Percentiles rank a stretch among this genome's conserved stretches.
Conservation (phyloP, 2,113 vertebrate species). For the Aramus guarauna region DNA sequence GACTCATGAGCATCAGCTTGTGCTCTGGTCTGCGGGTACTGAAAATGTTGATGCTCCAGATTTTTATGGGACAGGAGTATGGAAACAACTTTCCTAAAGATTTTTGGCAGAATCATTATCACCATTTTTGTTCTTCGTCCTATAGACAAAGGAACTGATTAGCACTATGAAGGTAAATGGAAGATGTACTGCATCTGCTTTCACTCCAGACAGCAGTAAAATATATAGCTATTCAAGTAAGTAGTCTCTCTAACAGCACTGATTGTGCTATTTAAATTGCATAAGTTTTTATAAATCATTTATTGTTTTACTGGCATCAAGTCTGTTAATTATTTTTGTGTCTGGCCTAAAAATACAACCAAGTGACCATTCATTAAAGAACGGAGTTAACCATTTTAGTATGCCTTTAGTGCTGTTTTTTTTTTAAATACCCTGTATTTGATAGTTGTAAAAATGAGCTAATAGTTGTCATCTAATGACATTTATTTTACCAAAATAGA, state of each 20-base stretch:
- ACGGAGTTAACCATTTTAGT: background rate
- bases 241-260: background rate
- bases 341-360: background rate
- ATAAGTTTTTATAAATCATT: background rate
- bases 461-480: background rate
- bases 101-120: background rate
- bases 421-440: background rate
- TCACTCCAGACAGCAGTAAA: slow-evolving; percentile 84
- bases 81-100: background rate
- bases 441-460: background rate
- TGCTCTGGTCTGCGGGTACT: background rate
- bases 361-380: background rate
- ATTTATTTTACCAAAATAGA: background rate
- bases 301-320: background rate
- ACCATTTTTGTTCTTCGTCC: background rate
- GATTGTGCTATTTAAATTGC: background rate
- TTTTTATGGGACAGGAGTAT: background rate
- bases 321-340: too few relatives aligned
- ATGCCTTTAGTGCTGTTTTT: background rate
- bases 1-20: background rate
- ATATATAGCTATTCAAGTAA: slow-evolving; percentile 85
- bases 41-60: background rate
- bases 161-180: slow-evolving; percentile 90
- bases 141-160: slow-evolving; percentile 90
- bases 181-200: slow-evolving; percentile 73